phyloP scores from a whole-genome alignment of 2,113 vertebrate genomes.

The Edolisoma coerulescens region DNA sequence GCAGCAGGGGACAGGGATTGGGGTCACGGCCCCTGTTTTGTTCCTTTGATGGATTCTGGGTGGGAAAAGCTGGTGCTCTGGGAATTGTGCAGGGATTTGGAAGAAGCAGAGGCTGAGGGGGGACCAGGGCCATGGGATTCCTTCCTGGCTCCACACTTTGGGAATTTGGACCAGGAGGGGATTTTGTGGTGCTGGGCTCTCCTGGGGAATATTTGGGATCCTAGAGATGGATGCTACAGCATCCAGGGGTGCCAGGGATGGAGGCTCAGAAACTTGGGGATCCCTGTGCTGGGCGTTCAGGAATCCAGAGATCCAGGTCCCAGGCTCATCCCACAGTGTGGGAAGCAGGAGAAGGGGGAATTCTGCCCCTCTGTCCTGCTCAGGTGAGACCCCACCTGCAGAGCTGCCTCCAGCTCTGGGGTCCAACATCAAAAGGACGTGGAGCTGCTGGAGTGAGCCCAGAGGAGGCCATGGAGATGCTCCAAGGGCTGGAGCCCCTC shows the following conservation, averaged over 20 bases:
- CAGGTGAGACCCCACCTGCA: neutral
- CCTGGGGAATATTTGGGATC: neutral
- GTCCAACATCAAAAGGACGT: neutral
- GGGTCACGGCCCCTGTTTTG: neutral
- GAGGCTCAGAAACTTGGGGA: neutral
- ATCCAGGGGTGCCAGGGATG: neutral
- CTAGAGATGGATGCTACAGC: neutral
- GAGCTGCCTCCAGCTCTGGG: neutral
- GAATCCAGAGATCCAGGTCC: neutral
- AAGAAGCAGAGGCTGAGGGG: neutral
- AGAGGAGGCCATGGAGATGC: fast-evolving
- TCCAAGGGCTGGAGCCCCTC: neutral
- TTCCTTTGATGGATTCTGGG: neutral
- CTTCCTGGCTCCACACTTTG: fast-evolving
- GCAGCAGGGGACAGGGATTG: neutral
- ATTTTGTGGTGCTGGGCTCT: neutral
- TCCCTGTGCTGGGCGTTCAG: neutral
- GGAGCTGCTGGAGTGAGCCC: fast-evolving
- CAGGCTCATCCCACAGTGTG: neutral
- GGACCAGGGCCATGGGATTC: neutral
- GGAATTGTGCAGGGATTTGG: neutral
- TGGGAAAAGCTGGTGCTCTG: neutral
- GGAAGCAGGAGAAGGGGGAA: neutral
- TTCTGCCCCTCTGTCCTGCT: neutral
- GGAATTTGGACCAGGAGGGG: neutral